Base-by-base conservation (phyloP, 64 coral and sea anemone genomes). In the Hydrozoanthus tunicans region DNA sequence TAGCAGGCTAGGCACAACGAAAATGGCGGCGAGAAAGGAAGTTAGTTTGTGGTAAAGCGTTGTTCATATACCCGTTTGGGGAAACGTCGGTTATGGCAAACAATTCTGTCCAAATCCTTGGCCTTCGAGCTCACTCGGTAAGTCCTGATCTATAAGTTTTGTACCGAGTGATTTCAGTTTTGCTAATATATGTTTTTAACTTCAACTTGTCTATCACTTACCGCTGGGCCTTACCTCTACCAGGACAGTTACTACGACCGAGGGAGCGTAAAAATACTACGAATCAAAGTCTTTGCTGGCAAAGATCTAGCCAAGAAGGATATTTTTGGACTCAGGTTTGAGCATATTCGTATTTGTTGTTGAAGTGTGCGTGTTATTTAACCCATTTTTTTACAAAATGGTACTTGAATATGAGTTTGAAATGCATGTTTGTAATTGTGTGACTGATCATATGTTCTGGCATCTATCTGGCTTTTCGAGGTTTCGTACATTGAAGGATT, bases 251-350 rank as follows among this genome's bases (percentile, higher is more conserved):
- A 43, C 53, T 12, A 6, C 80, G 84, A 88, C 25, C 69, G n/a
- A 9, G 82, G 60, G n/a, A 68, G 10, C 60, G 62, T 97, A 5
- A 97, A 92, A 64, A 86, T 96, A 72, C 72, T 99, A 12, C 92
- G 85, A 8, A 90, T 99, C 3, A 71, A 61, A 3, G 92, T 99
- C 20, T 14, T 92, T 57, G 71, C 68, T 68, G 97, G 85, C 4
- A 85, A 63, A 59, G 72, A 93, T 80, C 54, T 99, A 53, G 94
- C 94, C 58, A 99, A 99, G 78, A 99, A 99, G 79, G 97, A 98
- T 56, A 93, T 98, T 56, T 98, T 98, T 94, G 96, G 96, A 57
- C 64, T 98, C 11, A 98, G 96, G 96, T 98, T 79, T 20, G 93
- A 66, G 27, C 3, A 52, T 1, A 51, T 76, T 11, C 9, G 53